These are phyloP conservation scores for Apocheima hispidaria DNA, from an alignment of 2,888 invertebrate genomes.

Conservation along the genomic window DNA sequence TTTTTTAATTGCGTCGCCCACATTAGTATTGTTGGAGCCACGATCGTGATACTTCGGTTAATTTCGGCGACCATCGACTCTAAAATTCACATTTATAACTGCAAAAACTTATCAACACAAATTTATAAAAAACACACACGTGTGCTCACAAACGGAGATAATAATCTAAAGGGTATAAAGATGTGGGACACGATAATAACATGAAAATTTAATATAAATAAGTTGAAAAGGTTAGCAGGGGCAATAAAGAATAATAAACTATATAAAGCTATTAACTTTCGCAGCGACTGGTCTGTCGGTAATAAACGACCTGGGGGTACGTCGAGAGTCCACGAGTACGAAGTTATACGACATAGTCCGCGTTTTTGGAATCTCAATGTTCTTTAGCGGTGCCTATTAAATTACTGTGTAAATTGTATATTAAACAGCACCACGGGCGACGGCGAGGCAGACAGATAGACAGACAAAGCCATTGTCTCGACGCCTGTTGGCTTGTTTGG, in stretches of 20 bases:
- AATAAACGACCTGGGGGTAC: conserved; percentile 47
- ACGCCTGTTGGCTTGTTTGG: conserved; percentile 65
- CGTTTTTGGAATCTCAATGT: conserved; percentile 50
- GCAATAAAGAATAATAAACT: conserved; percentile 46
- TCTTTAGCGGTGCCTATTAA: conserved; percentile 63
- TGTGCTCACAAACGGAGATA: conserved; percentile 23
- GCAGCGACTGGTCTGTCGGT: conserved; percentile 44
- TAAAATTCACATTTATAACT: conserved; percentile 37
- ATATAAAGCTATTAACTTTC: conserved; percentile 49
- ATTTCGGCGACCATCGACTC: conserved; percentile 45
- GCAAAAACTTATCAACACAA: conserved; percentile 38
- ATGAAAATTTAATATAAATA: conserved; percentile 48
- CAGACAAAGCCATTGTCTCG: conserved; percentile 83
- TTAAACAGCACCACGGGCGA: conserved; percentile 67
- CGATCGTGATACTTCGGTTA: conserved; percentile 39
- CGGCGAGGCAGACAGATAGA: conserved; percentile 66
- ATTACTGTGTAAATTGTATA: conserved; percentile 65
- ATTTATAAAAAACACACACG: conserved; percentile 16
- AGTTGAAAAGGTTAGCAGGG: conserved; percentile 47
- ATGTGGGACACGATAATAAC: conserved; percentile 53
- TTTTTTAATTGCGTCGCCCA: conserved; percentile 78
- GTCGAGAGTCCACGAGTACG: conserved; percentile 38
- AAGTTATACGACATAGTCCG: conserved; percentile 50
- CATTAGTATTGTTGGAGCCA: conserved; percentile 45
- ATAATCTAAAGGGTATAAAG: conserved; percentile 45